These are phyloP conservation scores for Diabrotica undecimpunctata DNA, from an alignment of 1,140 invertebrate genomes.

Conservation along the genomic window DNA sequence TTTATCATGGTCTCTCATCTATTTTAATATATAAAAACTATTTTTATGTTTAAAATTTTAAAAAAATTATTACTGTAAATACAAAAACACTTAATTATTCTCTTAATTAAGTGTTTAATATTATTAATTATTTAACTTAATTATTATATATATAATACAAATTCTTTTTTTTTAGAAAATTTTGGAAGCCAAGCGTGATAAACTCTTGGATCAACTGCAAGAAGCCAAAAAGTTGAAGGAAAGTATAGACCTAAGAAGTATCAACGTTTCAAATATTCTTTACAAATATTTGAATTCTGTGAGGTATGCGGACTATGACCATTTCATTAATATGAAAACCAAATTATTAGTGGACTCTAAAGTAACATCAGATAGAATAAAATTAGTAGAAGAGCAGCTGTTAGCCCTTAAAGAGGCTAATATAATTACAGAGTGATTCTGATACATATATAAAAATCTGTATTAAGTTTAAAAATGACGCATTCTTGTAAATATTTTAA, in stretches of 20 bases:
- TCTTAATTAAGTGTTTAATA: too few species aligned
- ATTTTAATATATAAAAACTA: too few species aligned
- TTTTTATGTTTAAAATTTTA: too few species aligned
- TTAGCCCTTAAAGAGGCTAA: slow-evolving; percentile 69
- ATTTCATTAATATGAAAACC: slow-evolving; percentile 90
- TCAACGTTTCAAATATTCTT: slow-evolving; percentile 71
- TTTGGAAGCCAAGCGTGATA: slow-evolving; percentile 74
- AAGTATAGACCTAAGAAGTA: slow-evolving; percentile 77
- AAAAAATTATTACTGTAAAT: too few species aligned
- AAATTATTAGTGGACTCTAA: slow-evolving; percentile 81
- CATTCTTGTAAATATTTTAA: slow-evolving; percentile 23
- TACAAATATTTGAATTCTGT: slow-evolving; percentile 71
- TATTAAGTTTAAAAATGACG: slow-evolving; percentile 16
- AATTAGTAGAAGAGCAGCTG: slow-evolving; percentile 81
- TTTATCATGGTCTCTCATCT: too few species aligned
- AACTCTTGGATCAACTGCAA: slow-evolving; percentile 73
- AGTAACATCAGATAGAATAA: slow-evolving; percentile 84
- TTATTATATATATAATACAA: too few species aligned
- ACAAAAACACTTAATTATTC: too few species aligned
- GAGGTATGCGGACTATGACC: slow-evolving; percentile 79
- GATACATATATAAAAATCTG: background rate
- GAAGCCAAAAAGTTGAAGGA: slow-evolving; percentile 81
- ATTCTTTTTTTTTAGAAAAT: slow-evolving; percentile 56
- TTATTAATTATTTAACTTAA: too few species aligned
- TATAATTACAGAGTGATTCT: slow-evolving; percentile 40